Base-by-base conservation (phyloP, 2,797 vertebrate genomes). In the Tinamus major region DNA sequence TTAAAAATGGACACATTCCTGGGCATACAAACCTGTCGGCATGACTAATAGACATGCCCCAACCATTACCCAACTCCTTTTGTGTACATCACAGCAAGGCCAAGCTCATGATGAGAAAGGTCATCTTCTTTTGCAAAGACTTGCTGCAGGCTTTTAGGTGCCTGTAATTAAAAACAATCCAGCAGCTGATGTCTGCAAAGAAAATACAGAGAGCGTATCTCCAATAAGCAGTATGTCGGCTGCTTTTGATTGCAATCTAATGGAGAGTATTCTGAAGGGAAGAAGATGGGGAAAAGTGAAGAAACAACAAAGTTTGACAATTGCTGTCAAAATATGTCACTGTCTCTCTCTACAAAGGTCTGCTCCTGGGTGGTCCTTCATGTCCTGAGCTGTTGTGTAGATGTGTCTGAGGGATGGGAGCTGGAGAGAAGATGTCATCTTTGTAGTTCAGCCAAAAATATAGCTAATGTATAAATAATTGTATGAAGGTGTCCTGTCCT, bases 401-500 rank as follows among this genome's bases (percentile, higher is more conserved):
- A 55, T 35, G 8, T 44, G 18, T 79, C 35, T 80, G 88, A 95
- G 68, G 63, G 77, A 18, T 3, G 23, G 53, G 49, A 63, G 10
- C 1, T 87, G 59, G 26, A 79, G 29, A 48, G 39, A 61, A 85
- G 79, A 85, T 71, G 49, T 79, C 20, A 48, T 70, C 91, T 95
- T 93, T 94, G 84, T 93, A 95, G 85, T 91, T 84, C 46, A 51
- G 88, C 79, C 93, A 95, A 93, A 85, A 76, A 21, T 68, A 51
- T 4, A 31, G 27, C 31, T 69, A 4, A 46, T 33, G 31, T 37
- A 18, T 61, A 77, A 94, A 83, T 92, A 51, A 48, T 42, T 77
- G 44, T 14, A 39, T 33, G 58, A 84, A 88, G 51, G 85, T 95
- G 46, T 83, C 87, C 89, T 8, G n/a, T 31, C 68, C 35, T 27